Conservation (phyloP, 1,140 invertebrate genomes). For the Harlomillsia oculata region DNA sequence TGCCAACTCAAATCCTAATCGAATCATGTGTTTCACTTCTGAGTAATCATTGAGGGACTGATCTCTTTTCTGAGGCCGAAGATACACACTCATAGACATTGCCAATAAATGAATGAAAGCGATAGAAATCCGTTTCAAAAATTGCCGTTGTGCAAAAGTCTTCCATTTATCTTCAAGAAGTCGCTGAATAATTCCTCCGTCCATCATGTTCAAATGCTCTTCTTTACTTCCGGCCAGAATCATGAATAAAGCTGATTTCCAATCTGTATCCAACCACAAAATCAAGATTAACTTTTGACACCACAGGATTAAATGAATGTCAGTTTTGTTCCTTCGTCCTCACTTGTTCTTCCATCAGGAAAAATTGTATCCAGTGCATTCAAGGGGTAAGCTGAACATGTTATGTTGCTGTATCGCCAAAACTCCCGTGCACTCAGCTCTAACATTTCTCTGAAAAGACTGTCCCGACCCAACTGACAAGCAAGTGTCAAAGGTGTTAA, state of each 20-base stretch:
- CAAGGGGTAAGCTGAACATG: constrained; percentile 94
- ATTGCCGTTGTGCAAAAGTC: constrained; percentile 89
- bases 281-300: too few relatives aligned
- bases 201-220: constrained; percentile 97
- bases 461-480: constrained; percentile 86
- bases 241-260: constrained; percentile 96
- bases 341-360: constrained; percentile 88
- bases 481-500: constrained; percentile 90
- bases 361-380: constrained; percentile 90
- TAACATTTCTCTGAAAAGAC: constrained; percentile 95
- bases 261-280: too few relatives aligned
- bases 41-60: constrained; percentile 42
- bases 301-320: too few relatives aligned
- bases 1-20: constrained; percentile 69
- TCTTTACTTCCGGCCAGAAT: constrained; percentile 94
- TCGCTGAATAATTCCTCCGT: constrained; percentile 93
- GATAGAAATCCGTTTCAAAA: constrained; percentile 78
- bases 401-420: constrained; percentile 98
- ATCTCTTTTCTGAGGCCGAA: constrained; percentile 55
- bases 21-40: constrained; percentile 47
- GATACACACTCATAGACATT: constrained; percentile 79
- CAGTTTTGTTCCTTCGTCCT: constrained; percentile 29
- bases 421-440: constrained; percentile 91
- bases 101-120: constrained; percentile 71
- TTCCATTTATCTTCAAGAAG: constrained; percentile 99